Conservation (phyloP, 2,888 invertebrate genomes). For the Platycnemis pennipes region DNA sequence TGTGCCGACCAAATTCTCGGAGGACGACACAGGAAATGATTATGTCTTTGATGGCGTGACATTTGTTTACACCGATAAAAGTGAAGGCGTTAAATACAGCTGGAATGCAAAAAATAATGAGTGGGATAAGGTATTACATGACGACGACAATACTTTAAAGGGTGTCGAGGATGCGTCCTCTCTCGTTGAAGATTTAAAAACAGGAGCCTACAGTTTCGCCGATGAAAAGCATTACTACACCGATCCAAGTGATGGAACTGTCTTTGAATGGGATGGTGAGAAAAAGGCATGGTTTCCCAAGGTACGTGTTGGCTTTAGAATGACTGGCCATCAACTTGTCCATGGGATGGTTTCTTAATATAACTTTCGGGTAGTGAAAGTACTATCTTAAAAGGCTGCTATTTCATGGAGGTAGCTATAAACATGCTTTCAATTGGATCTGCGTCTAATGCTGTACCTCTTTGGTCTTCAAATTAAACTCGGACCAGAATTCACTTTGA, state of each 20-base stretch:
- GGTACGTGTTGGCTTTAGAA: conserved; percentile 78
- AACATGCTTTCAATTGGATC: too few relatives aligned
- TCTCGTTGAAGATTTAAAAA: conserved; percentile 75
- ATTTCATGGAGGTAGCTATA: too few relatives aligned
- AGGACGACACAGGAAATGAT: conserved; percentile 69
- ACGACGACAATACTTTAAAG: conserved; percentile 72
- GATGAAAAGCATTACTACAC: conserved; percentile 90
- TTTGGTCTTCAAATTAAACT: too few relatives aligned
- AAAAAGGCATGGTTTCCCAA: conserved; percentile 98
- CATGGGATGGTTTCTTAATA: too few relatives aligned
- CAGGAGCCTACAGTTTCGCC: conserved; percentile 85
- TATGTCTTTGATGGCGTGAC: conserved; percentile 76
- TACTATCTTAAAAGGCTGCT: too few relatives aligned
- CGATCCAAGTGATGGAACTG: conserved; percentile 91
- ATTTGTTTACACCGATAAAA: conserved; percentile 74
- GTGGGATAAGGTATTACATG: conserved; percentile 80
- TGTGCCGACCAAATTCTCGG: conserved; percentile 52
- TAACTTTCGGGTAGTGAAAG: too few relatives aligned
- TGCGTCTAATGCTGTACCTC: too few relatives aligned
- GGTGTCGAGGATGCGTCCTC: conserved; percentile 74
- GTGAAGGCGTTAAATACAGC: conserved; percentile 78
- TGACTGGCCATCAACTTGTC: too few relatives aligned
- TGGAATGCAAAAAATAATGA: conserved; percentile 84
- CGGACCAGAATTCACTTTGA: too few relatives aligned
- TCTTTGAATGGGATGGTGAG: conserved; percentile 94